Evolutionary conservation across 2,113 vertebrate species (phyloP).

Genomic region (Neogale vison): DNA sequence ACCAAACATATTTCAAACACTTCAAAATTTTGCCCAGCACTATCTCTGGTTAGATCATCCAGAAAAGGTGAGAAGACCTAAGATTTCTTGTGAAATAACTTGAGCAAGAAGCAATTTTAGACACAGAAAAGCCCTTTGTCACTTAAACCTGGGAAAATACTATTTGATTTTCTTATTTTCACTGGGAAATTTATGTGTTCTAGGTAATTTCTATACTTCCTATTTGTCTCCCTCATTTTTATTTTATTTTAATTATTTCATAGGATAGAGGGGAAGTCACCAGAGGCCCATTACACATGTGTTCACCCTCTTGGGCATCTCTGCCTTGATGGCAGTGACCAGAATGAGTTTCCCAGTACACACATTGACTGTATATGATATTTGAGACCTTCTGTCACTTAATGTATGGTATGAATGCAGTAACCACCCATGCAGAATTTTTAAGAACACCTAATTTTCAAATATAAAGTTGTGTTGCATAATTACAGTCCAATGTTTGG

Average conservation of each 20-base stretch:
- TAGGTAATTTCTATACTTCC: background rate
- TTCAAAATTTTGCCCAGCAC: background rate
- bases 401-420: background rate
- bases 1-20: background rate
- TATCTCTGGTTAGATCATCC: background rate
- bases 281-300: background rate
- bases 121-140: background rate
- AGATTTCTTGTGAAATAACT: background rate
- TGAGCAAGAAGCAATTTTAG: background rate
- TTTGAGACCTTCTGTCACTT: background rate
- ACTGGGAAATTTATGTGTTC: background rate
- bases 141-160: background rate
- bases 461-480: background rate
- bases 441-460: background rate
- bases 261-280: background rate
- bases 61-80: background rate
- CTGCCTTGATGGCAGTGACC: background rate
- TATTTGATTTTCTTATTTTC: slow-evolving; percentile 28
- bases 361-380: background rate
- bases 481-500: background rate
- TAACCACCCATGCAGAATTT: background rate
- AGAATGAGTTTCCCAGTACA: background rate
- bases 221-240: background rate
- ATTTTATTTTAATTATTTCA: background rate
- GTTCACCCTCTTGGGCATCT: background rate